A percentile compares a stretch with the other conserved stretches of the same genome.
phyloP scores from a whole-genome alignment of 2,113 vertebrate genomes.

The Puffinus mauretanicus region DNA sequence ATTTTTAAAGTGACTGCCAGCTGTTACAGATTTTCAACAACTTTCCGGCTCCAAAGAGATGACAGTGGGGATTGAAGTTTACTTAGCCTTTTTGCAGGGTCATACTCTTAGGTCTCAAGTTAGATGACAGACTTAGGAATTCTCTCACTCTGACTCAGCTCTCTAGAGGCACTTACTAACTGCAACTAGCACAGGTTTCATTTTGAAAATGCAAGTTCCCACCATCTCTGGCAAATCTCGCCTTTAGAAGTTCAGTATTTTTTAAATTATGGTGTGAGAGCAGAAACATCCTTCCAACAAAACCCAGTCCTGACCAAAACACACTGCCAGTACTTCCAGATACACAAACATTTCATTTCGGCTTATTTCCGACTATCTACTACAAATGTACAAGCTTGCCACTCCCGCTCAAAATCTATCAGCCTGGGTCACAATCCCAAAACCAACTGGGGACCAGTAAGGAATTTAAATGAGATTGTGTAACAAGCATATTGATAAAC shows the following conservation, averaged over 20 bases:
- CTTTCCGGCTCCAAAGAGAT: not conserved
- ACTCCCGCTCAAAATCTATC: not conserved
- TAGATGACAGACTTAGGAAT: not conserved
- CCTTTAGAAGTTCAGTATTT: not conserved
- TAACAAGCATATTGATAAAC: not conserved
- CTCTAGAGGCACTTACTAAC: not conserved
- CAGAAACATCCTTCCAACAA: not conserved
- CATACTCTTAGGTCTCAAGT: not conserved
- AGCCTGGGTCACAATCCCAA: no score
- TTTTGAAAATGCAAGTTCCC: not conserved
- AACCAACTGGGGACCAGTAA: rapidly evolving
- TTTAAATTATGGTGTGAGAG: not conserved
- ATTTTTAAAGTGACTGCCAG: not conserved
- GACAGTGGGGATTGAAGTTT: not conserved
- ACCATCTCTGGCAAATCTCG: rapidly evolving
- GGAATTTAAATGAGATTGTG: not conserved
- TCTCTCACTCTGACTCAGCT: not conserved
- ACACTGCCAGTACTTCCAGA: not conserved
- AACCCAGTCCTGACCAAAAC: not conserved
- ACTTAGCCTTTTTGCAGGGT: not conserved
- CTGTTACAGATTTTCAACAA: not conserved
- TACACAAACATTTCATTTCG: rapidly evolving
- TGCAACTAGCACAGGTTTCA: not conserved
- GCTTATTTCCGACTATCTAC: not conserved
- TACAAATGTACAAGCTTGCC: not conserved